Evolutionary conservation across 1,140 invertebrate genomes (phyloP).

Genomic region (Ectropis grisescens): DNA sequence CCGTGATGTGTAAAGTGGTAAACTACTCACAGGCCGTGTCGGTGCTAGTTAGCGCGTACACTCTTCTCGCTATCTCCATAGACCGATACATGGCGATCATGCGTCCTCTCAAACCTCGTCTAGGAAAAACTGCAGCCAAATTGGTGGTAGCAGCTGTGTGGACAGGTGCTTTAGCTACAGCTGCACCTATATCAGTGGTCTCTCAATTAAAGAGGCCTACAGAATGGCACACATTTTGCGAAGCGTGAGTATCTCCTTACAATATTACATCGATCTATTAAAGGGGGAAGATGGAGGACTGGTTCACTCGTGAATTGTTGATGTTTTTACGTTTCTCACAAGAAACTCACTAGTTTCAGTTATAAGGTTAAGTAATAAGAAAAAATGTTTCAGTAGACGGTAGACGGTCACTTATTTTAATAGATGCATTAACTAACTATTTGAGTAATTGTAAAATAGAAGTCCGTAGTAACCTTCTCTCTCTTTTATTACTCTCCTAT

Average conservation of each 20-base stretch:
- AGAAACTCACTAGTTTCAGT: background rate
- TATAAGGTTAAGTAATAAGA: background rate
- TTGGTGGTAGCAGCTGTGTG: conserved; percentile 83
- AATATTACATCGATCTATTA: no score
- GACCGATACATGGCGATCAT: conserved; percentile 92
- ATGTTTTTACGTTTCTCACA: background rate
- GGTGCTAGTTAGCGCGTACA: conserved; percentile 88
- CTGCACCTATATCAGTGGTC: conserved; percentile 84
- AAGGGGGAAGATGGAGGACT: background rate
- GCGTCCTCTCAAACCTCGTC: conserved; percentile 84
- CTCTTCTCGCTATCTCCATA: conserved; percentile 86
- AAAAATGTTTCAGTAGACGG: background rate
- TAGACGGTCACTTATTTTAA: background rate
- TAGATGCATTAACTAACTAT: background rate
- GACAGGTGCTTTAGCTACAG: conserved; percentile 83
- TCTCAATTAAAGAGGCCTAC: conserved; percentile 73
- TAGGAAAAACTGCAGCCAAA: conserved; percentile 80
- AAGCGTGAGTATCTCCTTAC: conserved; percentile 69
- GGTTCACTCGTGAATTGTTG: no score
- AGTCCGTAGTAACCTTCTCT: no score
- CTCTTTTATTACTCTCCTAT: no score
- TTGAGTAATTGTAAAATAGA: no score
- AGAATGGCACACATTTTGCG: conserved; percentile 72
- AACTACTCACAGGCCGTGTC: conserved; percentile 85
- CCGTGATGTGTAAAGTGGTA: conserved; percentile 80